Evolutionary conservation across 1,140 invertebrate genomes (phyloP).

Genomic region (Anastatus disparis): DNA sequence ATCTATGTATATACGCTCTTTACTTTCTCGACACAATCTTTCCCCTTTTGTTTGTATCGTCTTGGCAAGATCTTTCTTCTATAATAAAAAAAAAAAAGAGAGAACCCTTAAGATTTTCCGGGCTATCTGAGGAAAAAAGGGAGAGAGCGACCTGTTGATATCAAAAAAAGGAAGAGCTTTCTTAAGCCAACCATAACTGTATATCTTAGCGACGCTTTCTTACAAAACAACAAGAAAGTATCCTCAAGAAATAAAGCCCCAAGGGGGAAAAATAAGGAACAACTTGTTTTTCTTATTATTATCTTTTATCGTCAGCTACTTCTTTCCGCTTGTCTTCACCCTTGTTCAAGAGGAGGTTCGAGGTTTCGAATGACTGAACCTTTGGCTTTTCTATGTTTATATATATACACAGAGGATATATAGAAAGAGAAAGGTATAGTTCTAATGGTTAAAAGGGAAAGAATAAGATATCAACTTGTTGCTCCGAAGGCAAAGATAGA

Average conservation of each 20-base stretch:
- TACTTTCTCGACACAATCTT: not conserved
- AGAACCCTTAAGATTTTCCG: constrained; percentile 61
- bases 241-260: not conserved
- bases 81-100: no score
- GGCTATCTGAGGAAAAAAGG: constrained; percentile 41
- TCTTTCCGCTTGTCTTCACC: not conserved
- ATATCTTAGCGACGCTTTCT: not conserved
- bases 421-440: not conserved
- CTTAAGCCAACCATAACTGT: constrained; percentile 37
- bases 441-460: constrained; percentile 16
- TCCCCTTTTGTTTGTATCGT: constrained; percentile 30
- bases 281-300: constrained; percentile 47
- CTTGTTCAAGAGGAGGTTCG: not conserved
- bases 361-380: not conserved
- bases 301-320: constrained; percentile 1
- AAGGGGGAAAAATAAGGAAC: not conserved
- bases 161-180: no score
- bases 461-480: constrained; percentile 62
- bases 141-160: constrained; percentile 45
- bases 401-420: no score
- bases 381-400: no score
- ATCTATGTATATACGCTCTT: no score
- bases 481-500: constrained; percentile 46
- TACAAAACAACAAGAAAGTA: not conserved
- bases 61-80: constrained; percentile 52